phyloP scores from a whole-genome alignment of 1,140 invertebrate genomes.

The Palaemon carinicauda region DNA sequence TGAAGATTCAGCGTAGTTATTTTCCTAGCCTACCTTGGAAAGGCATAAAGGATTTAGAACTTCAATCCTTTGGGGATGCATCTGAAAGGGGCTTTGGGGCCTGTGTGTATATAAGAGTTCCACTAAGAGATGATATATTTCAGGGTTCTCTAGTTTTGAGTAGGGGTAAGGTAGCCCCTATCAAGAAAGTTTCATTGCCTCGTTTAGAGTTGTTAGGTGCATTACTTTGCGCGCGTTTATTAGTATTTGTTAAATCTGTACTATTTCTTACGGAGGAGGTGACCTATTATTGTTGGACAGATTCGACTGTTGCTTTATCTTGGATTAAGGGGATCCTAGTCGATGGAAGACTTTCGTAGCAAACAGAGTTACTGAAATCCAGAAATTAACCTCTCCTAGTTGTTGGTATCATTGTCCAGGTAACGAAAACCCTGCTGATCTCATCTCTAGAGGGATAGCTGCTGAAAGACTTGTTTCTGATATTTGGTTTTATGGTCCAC shows the following conservation, averaged over 20 bases:
- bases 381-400: neutral
- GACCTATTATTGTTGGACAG: neutral
- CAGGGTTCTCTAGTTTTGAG: neutral
- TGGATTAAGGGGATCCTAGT: neutral
- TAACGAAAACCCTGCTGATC: too few relatives aligned
- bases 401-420: neutral
- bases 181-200: too few relatives aligned
- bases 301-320: neutral
- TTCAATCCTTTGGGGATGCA: too few relatives aligned
- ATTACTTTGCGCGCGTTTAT: too few relatives aligned
- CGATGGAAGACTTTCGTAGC: neutral
- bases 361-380: slow-evolving; percentile 19
- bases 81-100: neutral
- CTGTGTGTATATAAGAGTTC: neutral
- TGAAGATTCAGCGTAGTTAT: neutral
- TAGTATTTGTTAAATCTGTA: too few relatives aligned
- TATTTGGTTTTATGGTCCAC: slow-evolving; percentile 8
- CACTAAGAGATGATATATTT: neutral
- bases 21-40: slow-evolving; percentile 24
- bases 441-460: neutral
- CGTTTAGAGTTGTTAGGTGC: too few relatives aligned
- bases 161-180: neutral
- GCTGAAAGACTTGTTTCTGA: neutral
- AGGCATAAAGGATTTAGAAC: neutral
- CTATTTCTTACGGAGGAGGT: neutral